These are phyloP conservation scores for Latrodectus geometricus DNA, from an alignment of 1,140 invertebrate genomes.

Conservation along the genomic window DNA sequence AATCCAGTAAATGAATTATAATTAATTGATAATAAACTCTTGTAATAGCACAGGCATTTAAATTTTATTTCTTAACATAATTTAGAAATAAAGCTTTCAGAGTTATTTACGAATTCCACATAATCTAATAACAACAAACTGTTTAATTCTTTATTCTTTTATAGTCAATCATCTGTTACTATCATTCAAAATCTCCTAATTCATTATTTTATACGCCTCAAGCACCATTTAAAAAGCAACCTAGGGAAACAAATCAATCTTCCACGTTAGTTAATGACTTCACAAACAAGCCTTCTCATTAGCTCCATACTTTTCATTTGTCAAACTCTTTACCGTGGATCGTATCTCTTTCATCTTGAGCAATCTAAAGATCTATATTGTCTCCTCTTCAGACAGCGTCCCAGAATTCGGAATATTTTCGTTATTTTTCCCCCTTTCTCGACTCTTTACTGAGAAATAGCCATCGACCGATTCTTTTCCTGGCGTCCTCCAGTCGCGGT, in stretches of 20 bases:
- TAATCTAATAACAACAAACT: too few relatives aligned
- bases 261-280: neutral
- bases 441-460: neutral
- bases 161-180: too few relatives aligned
- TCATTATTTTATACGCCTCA: too few relatives aligned
- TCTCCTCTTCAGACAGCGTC: neutral
- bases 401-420: neutral
- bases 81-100: too few relatives aligned
- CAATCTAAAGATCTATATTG: neutral
- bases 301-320: neutral
- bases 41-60: too few relatives aligned
- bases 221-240: too few relatives aligned
- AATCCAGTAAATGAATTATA: too few relatives aligned
- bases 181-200: too few relatives aligned
- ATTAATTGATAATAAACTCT: too few relatives aligned
- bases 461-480: conserved; percentile 13
- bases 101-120: too few relatives aligned
- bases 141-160: too few relatives aligned
- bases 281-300: neutral
- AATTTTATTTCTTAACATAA: too few relatives aligned
- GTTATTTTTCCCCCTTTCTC: neutral
- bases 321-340: neutral
- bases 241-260: neutral
- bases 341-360: neutral
- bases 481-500: conserved; percentile 5